A percentile compares a stretch with the other conserved stretches of the same genome.
Evolutionary conservation across 2,888 invertebrate species (phyloP).

Genomic region (Altica lythri): DNA sequence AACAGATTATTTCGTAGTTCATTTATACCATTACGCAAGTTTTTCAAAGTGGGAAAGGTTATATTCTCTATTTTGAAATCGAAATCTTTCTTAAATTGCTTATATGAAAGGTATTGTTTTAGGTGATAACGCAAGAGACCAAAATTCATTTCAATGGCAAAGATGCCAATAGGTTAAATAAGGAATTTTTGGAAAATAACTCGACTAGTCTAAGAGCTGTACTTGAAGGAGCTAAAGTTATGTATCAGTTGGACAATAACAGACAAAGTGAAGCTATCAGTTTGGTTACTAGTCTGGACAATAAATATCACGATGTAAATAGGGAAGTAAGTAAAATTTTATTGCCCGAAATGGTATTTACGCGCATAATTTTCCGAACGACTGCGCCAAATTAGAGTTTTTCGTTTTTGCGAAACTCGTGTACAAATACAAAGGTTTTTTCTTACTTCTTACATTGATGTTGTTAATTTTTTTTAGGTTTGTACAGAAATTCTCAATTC

Average conservation of each 20-base stretch:
- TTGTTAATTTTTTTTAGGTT: slow-evolving; percentile 66
- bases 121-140: slow-evolving; percentile 60
- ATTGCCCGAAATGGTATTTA: not conserved
- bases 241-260: slow-evolving; percentile 73
- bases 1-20: no score
- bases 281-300: slow-evolving; percentile 63
- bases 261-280: slow-evolving; percentile 69
- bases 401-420: no score
- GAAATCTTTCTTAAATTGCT: not conserved
- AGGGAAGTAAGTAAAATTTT: slow-evolving; percentile 61
- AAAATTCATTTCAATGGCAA: slow-evolving; percentile 63
- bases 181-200: slow-evolving; percentile 68
- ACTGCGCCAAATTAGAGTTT: no score
- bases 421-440: no score
- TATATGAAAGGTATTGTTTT: not conserved
- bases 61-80: no score
- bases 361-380: not conserved
- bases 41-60: no score
- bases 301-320: slow-evolving; percentile 59
- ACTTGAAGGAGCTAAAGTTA: slow-evolving; percentile 81
- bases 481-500: slow-evolving; percentile 81
- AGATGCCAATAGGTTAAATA: slow-evolving; percentile 68
- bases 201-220: slow-evolving; percentile 73
- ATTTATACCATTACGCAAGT: no score
- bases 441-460: no score